Base-by-base conservation (phyloP, 2,797 vertebrate genomes). In the Alauda arvensis region DNA sequence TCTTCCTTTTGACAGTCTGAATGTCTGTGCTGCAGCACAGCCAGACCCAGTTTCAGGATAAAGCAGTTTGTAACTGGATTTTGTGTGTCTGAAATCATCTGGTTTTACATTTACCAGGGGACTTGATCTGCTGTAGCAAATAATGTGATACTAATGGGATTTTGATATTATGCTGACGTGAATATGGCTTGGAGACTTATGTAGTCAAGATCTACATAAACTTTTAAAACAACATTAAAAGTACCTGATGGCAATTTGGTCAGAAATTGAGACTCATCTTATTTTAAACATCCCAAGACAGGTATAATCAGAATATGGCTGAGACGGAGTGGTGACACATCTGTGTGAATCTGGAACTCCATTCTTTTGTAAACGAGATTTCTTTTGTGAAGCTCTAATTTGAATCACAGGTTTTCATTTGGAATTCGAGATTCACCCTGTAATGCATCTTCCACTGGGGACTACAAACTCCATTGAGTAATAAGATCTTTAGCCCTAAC, bases 401-500 rank as follows among this genome's bases (percentile, higher is more conserved):
- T 39, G 40, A 85, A 81, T 34, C 24, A 55, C 20, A 53, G 18
- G 17, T 59, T 90, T 91, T 75, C 46, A 43, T 85, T 56, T 55
- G 45, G 65, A 93, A 86, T 83, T 83, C 14, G 4, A 87, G 80
- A 85, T 59, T 78, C 75, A 48, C 1, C 1, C 25, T 60, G 33
- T 34, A 85, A 51, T 85, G 40, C 42, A 66, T 51, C 85, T 78
- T 85, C 60, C 74, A 29, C 0, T 37, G 26, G 60, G 40, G 37
- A 72, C 67, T 53, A 78, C 31, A 82, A 81, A 70, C 28, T 83
- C 61, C 31, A 52, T 59, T 88, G 7, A 1, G 51, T 65, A 72
- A 55, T 66, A 90, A 87, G 67, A 85, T 77, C 45, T 88, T 90
- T 85, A 80, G 61, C n/a, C 37, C 39, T 80, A 76, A 85, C 53